Base-by-base conservation (phyloP, 2,888 invertebrate genomes). In the Mesodorylaimus sp. region DNA sequence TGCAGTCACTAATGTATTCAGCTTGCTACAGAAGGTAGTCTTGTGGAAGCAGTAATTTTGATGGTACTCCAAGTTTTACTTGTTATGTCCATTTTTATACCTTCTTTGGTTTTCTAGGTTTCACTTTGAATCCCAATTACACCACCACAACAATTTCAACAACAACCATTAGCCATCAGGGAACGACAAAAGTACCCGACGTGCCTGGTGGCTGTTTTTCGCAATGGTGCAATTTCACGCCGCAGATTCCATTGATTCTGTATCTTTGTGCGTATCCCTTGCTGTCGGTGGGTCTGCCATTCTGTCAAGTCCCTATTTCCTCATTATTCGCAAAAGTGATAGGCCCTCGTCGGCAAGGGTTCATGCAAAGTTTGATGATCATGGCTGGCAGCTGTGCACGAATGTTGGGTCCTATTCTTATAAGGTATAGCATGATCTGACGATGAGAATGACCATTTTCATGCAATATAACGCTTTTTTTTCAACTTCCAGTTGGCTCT, bases 261-360 rank as follows among this genome's bases (percentile, higher is more conserved):
- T 61, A 59, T 48, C 39, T 65, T 10, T 46, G 54, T 16, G 62
- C 63, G 0, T 63, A 61, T 3, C 48, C 60, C n/a, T 50, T 66
- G 23, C 55, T 65, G 26, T 55, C 62, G 21, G 59, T 63, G 10
- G 66, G 68, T 1, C 69, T 68, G 51, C 65, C 68, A 0, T 56
- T 60, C 19, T 60, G 65, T 50, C 67, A 66, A 51, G 64, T 69
- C 10, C 62, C 67, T 53, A 61, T 64, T 19, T 67, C 65, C 51
- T 58, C 66, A 1, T 55, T 67, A 2, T 68, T 59, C 54, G 67
- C 67, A 10, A 67, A 66, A 51, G 60, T 69, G 3, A 58, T 69
- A 1, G 69, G 68, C 37, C 66, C 68, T 19, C 60, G 64, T 50
- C 65, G 67, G 16, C 69, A 69, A 62, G 66, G 24, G 3, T 21